Evolutionary conservation across 2,113 vertebrate species (phyloP).

Genomic region (Diglossa brunneiventris): DNA sequence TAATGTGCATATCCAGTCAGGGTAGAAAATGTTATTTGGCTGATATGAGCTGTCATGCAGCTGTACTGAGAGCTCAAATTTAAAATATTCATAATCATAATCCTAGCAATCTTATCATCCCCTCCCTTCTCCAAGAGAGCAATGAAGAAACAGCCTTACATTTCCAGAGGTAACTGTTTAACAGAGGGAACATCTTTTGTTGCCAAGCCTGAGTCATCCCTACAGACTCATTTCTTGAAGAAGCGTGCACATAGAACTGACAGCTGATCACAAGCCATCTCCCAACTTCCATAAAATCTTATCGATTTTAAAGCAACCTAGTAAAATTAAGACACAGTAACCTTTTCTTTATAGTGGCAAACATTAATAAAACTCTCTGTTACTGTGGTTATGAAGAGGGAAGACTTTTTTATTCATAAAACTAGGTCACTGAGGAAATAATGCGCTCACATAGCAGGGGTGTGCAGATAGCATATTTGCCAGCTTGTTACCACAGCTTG

Average conservation of each 20-base stretch:
- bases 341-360: conserved; percentile 6
- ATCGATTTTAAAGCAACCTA: conserved; percentile 28
- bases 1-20: neutral
- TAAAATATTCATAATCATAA: conserved; percentile 55
- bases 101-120: neutral
- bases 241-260: conserved; percentile 13
- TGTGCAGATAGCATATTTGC: neutral
- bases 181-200: conserved; percentile 51
- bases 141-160: conserved; percentile 15
- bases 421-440: conserved; percentile 10
- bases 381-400: neutral
- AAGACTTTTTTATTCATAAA: conserved; percentile 12
- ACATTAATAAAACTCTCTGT: conserved; percentile 4
- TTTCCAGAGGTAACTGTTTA: conserved; percentile 51
- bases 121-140: neutral
- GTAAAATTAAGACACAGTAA: conserved; percentile 53
- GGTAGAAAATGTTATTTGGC: conserved; percentile 5
- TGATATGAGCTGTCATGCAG: neutral
- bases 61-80: conserved; percentile 17
- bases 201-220: conserved; percentile 63
- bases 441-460: neutral
- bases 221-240: conserved; percentile 39
- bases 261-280: conserved; percentile 38
- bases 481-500: neutral
- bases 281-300: conserved; percentile 3